Base-by-base conservation (phyloP, 2,888 invertebrate genomes). In the Eilema depressum region DNA sequence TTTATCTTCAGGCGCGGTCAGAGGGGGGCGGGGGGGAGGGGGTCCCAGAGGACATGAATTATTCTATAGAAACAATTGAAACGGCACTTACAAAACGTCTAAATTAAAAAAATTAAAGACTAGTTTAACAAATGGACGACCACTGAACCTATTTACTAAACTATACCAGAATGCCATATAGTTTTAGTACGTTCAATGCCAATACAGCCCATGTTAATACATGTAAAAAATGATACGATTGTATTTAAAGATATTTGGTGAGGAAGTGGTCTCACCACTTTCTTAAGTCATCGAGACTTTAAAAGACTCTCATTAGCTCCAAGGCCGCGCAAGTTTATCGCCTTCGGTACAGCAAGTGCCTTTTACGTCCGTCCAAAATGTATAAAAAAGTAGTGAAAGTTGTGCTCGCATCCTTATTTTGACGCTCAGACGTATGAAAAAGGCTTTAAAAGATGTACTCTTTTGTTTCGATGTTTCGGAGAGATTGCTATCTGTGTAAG, bases 361-460 rank as follows among this genome's bases (percentile, higher is more conserved):
- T 56, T 65, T 70, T 63, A 63, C 70, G 70, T 61, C 61, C 26
- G 70, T 25, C 71, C 17, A n/a, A 53, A 47, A 64, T 59, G 59
- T 23, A 67, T 70, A 75, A 77, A 81, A 74, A 75, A 20, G n/a
- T 28, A 81, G 82, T 80, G 81, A 81, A 81, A 81, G 81, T 82
- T 57, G 25, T 28, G 69, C 74, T 69, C 68, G 66, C 73, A 78
- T 81, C 82, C 80, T 81, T 80, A 75, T 73, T 74, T 72, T 71
- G 76, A 72, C 17, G 68, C 68, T 62, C 53, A 57, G 56, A 37
- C 26, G 71, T 74, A 75, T 75, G 57, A 69, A 57, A 66, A 68
- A 74, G 61, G 68, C 74, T 71, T 61, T 75, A 71, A 77, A 66
- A 74, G 47, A 47, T 37, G 62, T 73, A 77, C 81, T 81, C 64